These are phyloP conservation scores for Nomia melanderi DNA, from an alignment of 1,140 invertebrate genomes.

Conservation along the genomic window DNA sequence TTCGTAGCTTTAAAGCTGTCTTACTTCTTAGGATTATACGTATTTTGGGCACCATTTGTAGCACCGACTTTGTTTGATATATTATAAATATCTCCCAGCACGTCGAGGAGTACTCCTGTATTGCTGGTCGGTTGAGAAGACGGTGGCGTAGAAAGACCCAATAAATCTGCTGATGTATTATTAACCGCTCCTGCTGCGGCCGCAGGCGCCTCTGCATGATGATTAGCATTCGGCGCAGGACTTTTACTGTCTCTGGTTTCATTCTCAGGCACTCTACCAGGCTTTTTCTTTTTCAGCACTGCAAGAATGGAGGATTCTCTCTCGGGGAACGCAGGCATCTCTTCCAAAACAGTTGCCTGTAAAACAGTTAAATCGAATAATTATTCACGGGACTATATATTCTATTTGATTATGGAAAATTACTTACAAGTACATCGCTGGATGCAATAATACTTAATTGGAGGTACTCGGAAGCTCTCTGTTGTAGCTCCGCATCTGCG, in stretches of 20 bases:
- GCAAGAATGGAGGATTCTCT: constrained; percentile 98
- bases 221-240: constrained; percentile 85
- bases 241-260: constrained; percentile 91
- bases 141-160: constrained; percentile 92
- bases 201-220: constrained; percentile 81
- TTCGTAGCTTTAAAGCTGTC: constrained; percentile 50
- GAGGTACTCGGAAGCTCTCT: constrained; percentile 98
- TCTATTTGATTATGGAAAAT: background rate
- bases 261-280: constrained; percentile 92
- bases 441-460: constrained; percentile 98
- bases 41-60: constrained; percentile 83
- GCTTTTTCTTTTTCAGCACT: constrained; percentile 99
- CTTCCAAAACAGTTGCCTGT: constrained; percentile 97
- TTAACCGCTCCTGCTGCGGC: constrained; percentile 71
- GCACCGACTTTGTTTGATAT: constrained; percentile 84
- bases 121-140: constrained; percentile 85
- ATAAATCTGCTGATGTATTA: constrained; percentile 89
- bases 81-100: constrained; percentile 93
- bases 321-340: constrained; percentile 99
- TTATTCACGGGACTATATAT: too few relatives aligned
- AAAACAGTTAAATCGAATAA: background rate
- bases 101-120: constrained; percentile 92
- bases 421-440: constrained; percentile 93
- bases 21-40: constrained; percentile 93
- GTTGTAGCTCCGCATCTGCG: constrained; percentile 99